A percentile compares a stretch with the other conserved stretches of the same genome.
These are phyloP conservation scores for Acholoe squamosa DNA, from an alignment of 2,888 invertebrate genomes.

Conservation along the genomic window DNA sequence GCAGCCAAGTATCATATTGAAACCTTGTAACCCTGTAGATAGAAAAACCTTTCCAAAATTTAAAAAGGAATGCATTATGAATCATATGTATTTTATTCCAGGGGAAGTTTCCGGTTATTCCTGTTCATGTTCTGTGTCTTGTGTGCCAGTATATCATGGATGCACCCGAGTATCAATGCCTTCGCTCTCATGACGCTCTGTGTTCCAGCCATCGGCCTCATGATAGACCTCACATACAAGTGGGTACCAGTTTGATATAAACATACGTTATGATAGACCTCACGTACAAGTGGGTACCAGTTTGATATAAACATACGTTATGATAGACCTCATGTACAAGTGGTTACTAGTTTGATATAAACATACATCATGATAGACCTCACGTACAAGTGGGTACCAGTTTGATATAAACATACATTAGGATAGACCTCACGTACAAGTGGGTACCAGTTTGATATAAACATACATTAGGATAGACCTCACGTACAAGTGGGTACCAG, in stretches of 20 bases:
- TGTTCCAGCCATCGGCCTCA: conserved; percentile 88
- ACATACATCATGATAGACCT: conserved; percentile 88
- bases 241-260: too few relatives aligned
- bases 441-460: background rate
- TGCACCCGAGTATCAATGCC: conserved; percentile 91
- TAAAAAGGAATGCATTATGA: too few relatives aligned
- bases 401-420: too few relatives aligned
- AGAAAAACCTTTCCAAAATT: too few relatives aligned
- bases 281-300: conserved; percentile 88
- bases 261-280: conserved; percentile 88
- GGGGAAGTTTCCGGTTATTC: background rate
- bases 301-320: too few relatives aligned
- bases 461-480: too few relatives aligned
- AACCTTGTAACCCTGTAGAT: too few relatives aligned
- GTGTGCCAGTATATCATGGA: conserved; percentile 86
- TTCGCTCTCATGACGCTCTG: conserved; percentile 91
- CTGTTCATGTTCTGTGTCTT: conserved; percentile 58
- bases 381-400: conserved; percentile 88
- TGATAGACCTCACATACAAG: conserved; percentile 88
- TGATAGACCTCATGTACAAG: conserved; percentile 88
- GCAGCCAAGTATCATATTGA: too few relatives aligned
- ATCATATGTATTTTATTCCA: background rate
- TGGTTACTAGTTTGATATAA: too few relatives aligned
- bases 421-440: too few relatives aligned
- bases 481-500: background rate